Conservation (phyloP, 1,140 invertebrate species). For the Episyrphus balteatus region DNA sequence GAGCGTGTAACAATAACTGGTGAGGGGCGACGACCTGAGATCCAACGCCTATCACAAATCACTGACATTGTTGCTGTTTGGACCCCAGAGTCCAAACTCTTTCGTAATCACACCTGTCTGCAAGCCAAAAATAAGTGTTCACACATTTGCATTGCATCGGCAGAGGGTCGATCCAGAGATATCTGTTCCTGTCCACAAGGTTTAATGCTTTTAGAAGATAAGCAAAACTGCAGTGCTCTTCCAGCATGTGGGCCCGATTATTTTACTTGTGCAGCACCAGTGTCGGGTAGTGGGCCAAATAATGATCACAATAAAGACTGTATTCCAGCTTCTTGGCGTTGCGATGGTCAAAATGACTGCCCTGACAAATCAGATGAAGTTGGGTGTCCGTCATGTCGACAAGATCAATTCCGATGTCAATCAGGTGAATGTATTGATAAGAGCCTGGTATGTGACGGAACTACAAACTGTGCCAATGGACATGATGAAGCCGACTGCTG, state of each 20-base stretch:
- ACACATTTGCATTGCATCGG: constrained; percentile 57
- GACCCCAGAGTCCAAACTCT: constrained; percentile 32
- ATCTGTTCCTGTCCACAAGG: constrained; percentile 70
- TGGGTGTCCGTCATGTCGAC: constrained; percentile 51
- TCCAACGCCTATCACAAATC: constrained; percentile 42
- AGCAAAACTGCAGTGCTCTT: constrained; percentile 53
- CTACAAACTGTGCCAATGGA: constrained; percentile 58
- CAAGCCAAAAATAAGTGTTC: constrained; percentile 33
- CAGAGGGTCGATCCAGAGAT: constrained; percentile 36
- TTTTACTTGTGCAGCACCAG: constrained; percentile 58
- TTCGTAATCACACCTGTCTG: constrained; percentile 32
- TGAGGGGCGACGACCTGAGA: constrained; percentile 38
- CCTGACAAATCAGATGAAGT: constrained; percentile 69
- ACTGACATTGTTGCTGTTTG: constrained; percentile 49
- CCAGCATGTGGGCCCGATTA: constrained; percentile 65
- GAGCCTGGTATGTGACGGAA: constrained; percentile 57
- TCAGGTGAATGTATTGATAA: constrained; percentile 68
- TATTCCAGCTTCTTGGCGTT: constrained; percentile 69
- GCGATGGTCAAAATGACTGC: constrained; percentile 51
- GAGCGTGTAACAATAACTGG: constrained; percentile 42
- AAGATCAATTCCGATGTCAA: constrained; percentile 59
- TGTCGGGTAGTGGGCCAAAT: constrained; percentile 16
- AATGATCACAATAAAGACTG: constrained; percentile 50
- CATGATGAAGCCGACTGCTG: constrained; percentile 54
- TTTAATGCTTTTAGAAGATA: constrained; percentile 56